Evolutionary conservation across 2,113 vertebrate genomes (phyloP), one percentile per base, ranked within the genome.

Genomic region (Pyxicephalus adspersus): DNA sequence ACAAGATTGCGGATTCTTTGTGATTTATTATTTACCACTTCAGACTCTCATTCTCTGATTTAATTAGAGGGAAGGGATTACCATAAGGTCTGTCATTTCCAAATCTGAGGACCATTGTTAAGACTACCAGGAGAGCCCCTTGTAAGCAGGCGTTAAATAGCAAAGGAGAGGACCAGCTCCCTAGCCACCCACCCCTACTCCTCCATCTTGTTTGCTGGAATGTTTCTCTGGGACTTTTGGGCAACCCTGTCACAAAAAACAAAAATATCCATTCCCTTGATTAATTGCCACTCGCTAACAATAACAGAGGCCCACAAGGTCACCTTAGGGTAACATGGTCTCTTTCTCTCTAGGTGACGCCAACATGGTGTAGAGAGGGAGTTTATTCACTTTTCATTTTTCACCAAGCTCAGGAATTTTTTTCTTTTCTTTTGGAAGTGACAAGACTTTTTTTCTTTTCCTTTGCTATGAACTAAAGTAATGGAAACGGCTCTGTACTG

Each of bases 21-120:
- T 92, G 88, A 92, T 94, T 92, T 94, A 92, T 93, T 93, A 94
- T 94, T 92, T 92, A 94, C 91, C 86, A 86, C 89, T 91, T 91
- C 87, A 90, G 87, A 92, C 91, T 87, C 89, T 90, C 83, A 34
- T 87, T 91, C 90, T 88, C 87, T 90, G 89, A 90, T 93, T 95
- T 94, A 94, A 94, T 95, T 95, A 93, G 86, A 84, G 83, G 38
- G 81, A 70, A 83, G 80, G 76, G 84, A 86, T 90, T 91, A 89
- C 85, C 85, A 70, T 84, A 87, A 83, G 85, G 77, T 83, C 70
- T 74, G 60, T 86, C 86, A 84, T 86, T 84, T 86, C 85, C 81
- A 77, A 57, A 85, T 86, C 64, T 87, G 79, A 87, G 88, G 87
- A 75, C 85, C 85, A 6, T 83, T 89, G 73, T 89, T 85, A 17